A percentile compares a stretch with the other conserved stretches of the same genome.
phyloP scores from a whole-genome alignment of 2,888 invertebrate species.

The Erynnis tages region DNA sequence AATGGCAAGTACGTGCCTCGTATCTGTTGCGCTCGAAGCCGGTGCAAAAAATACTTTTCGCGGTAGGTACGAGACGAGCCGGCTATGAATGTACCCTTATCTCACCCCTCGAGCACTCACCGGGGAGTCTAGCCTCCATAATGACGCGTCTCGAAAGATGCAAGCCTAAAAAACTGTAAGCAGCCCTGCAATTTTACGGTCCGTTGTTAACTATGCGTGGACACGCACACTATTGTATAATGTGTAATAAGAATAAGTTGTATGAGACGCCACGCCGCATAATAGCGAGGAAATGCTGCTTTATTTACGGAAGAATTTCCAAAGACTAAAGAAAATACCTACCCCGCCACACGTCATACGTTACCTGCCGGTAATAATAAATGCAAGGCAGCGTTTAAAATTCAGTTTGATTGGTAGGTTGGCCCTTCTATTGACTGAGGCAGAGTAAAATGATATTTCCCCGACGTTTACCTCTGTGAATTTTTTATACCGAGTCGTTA shows the following conservation, averaged over 20 bases:
- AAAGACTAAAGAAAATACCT: slow-evolving; percentile 17
- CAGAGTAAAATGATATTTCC: slow-evolving; percentile 13
- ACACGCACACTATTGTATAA: slow-evolving; percentile 29
- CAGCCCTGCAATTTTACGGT: slow-evolving; percentile 61
- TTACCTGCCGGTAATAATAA: slow-evolving; percentile 12
- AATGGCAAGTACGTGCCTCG: slow-evolving; percentile 40
- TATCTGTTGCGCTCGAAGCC: slow-evolving; percentile 34
- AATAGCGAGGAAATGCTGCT: slow-evolving; percentile 20
- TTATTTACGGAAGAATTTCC: slow-evolving; percentile 23
- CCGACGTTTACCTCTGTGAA: slow-evolving; percentile 9
- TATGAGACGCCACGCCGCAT: slow-evolving; percentile 26
- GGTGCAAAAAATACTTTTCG: slow-evolving; percentile 35
- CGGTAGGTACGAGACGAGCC: slow-evolving; percentile 35
- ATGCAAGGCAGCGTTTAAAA: slow-evolving; percentile 16
- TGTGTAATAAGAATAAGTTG: slow-evolving; percentile 24
- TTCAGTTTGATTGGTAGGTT: slow-evolving; percentile 22
- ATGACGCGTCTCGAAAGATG: slow-evolving; percentile 77
- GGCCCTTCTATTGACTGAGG: slow-evolving; percentile 8
- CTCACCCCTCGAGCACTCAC: slow-evolving; percentile 43
- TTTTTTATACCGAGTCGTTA: slow-evolving; percentile 3
- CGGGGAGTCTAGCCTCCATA: slow-evolving; percentile 60
- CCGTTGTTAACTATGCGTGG: slow-evolving; percentile 49
- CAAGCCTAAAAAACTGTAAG: slow-evolving; percentile 46
- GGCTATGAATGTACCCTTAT: slow-evolving; percentile 36
- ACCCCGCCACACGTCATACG: slow-evolving; percentile 1